phyloP scores from a whole-genome alignment of 2,797 vertebrate species.

The Cossypha polioptera region DNA sequence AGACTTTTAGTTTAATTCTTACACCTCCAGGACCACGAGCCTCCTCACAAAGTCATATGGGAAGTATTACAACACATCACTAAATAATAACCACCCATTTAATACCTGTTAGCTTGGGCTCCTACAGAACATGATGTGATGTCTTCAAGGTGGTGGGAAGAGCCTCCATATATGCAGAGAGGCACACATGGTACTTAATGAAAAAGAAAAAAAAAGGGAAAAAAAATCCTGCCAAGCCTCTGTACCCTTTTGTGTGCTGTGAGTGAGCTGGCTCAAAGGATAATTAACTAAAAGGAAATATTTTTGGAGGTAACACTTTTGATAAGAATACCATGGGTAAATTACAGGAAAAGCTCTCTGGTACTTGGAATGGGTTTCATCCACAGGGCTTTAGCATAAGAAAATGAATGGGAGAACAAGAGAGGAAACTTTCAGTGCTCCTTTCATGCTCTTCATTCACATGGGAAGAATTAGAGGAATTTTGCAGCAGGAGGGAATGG shows the following conservation, averaged over 20 bases:
- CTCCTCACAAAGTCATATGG: not conserved
- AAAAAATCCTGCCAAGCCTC: not conserved
- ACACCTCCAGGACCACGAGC: not conserved
- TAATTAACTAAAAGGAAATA: conserved; percentile 49
- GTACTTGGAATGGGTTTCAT: not conserved
- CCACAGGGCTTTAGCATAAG: not conserved
- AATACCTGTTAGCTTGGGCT: conserved; percentile 17
- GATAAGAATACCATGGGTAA: conserved; percentile 20
- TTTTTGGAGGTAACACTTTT: conserved; percentile 34
- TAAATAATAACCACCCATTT: not conserved
- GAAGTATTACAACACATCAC: conserved; percentile 3
- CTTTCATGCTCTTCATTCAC: conserved; percentile 1
- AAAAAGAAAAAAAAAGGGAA: not conserved
- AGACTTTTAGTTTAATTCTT: not conserved
- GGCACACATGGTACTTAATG: not conserved
- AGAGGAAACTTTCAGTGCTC: not conserved
- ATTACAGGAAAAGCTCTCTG: conserved; percentile 39
- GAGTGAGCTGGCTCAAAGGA: not conserved
- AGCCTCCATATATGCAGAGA: not conserved
- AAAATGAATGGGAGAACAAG: conserved; percentile 7
- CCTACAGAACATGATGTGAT: not conserved
- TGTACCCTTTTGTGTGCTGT: not conserved
- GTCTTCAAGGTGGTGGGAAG: conserved; percentile 20
- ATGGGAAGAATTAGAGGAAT: conserved; percentile 33
- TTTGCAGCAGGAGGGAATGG: conserved; percentile 1